Base-by-base conservation (phyloP, 2,888 invertebrate genomes). In the Cacoxenus indagator region DNA sequence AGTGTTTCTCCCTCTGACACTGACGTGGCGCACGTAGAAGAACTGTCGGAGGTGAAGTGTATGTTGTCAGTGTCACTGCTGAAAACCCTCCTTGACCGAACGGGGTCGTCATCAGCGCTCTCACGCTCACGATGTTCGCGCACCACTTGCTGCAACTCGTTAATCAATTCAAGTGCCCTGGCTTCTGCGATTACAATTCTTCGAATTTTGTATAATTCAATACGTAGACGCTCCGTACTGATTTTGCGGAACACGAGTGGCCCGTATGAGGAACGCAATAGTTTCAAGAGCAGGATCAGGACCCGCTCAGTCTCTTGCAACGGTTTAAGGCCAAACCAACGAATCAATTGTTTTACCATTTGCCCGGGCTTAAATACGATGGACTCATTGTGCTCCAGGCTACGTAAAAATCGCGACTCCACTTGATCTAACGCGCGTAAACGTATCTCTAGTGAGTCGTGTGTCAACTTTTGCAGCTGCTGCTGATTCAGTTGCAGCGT, bases 261-360 rank as follows among this genome's bases (percentile, higher is more conserved):
- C 0, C 75, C 74, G 64, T 86, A 85, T 1, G 75, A 69, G 4
- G 85, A 87, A 54, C 82, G 77, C 46, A 88, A 51, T 14, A 88
- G 68, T n/a, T 75, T 75, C 48, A 84, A 31, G 37, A 88, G 76
- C 26, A 88, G 69, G 5, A 78, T 65, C 31, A 88, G 73, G 0
- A 87, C 87, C 1, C 76, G 75, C 45, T 85, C 82, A 4, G 81
- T 71, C 24, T 81, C 78, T n/a, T 71, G 66, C 0, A 77, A 51
- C 0, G 88, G 88, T 37, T 75, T 72, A 57, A 71, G 75, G 0
- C 80, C 83, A 71, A 88, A 87, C 88, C 88, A 88, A 24, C 85
- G 80, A 19, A 88, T 87, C 9, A 88, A 70, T 64, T 86, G 85
- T 70, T 86, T 88, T 2, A 85, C 75, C n/a, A 88, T 73, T 64